Evolutionary conservation across 2,113 vertebrate species (phyloP).

Genomic region (Meleagris gallopavo): DNA sequence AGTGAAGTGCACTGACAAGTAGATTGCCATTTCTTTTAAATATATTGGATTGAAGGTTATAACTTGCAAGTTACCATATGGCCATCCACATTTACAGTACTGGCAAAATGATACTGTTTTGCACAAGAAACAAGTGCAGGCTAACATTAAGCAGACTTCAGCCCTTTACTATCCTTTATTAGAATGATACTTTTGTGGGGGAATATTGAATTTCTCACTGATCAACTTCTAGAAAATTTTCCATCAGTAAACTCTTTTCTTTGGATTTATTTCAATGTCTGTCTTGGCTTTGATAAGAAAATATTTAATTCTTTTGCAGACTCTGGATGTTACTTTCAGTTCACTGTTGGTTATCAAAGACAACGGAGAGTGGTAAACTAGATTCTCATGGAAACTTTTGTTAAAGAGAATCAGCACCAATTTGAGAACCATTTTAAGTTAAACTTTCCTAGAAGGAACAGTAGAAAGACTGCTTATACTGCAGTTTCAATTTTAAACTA

Average conservation of each 20-base stretch:
- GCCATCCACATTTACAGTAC: not conserved
- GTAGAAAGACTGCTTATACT: not conserved
- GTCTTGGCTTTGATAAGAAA: not conserved
- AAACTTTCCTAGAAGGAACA: not conserved
- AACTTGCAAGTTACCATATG: constrained; percentile 5
- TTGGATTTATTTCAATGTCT: not conserved
- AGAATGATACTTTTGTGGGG: not conserved
- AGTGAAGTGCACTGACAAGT: not conserved
- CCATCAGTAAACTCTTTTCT: not conserved
- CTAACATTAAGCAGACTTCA: not conserved
- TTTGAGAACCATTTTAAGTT: not conserved
- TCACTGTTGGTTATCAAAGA: not conserved
- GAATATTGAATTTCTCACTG: not conserved
- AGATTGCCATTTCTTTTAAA: not conserved
- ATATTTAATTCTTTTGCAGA: not conserved
- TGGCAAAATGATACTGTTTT: not conserved
- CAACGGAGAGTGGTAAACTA: not conserved
- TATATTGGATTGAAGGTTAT: not conserved
- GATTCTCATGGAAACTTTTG: not conserved
- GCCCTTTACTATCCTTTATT: not conserved
- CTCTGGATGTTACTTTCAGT: not conserved
- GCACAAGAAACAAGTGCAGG: not conserved
- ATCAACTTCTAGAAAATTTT: not conserved
- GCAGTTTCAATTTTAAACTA: not conserved
- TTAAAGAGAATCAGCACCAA: not conserved